Base-by-base conservation (phyloP, 2,113 vertebrate genomes). In the Labrus mixtus region DNA sequence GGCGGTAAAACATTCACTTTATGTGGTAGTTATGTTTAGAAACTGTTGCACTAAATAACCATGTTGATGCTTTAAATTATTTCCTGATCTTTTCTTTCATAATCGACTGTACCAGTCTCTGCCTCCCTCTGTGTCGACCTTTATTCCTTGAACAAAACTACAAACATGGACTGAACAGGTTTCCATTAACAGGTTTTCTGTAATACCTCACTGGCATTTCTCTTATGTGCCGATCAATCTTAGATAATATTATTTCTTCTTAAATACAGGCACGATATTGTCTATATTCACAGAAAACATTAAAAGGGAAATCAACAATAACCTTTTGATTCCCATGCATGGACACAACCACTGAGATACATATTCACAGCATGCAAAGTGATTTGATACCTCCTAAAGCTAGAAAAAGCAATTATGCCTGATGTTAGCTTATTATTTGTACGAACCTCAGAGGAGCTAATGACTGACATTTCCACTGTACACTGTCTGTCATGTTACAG, bases 401-500 rank as follows among this genome's bases (percentile, higher is more conserved):
- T 56, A 59, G 25, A 59, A 37, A 70, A 59, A 3, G 36, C 5
- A 23, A 48, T 58, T 20, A 37, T 60, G 59, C 55, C 68, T 59
- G 69, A 77, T 12, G 33, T 45, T 56, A 59, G 67, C 53, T 84
- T 71, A 78, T 33, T 78, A 11, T 76, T 83, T 54, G 41, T 71
- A 62, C 48, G 16, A 1, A 62, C 57, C 10, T 71, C 58, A 39
- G 22, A 81, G 74, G 25, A 81, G 68, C 69, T 81, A 71, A 84
- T 82, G 73, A 85, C 58, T 73, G 70, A 81, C 79, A 71, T 78
- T 74, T 58, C 72, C 37, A 67, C 74, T 63, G 54, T 70, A 67
- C 74, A 60, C 50, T 68, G 84, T 87, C 79, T 82, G 79, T 88
- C 87, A 84, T 85, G 66, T 88, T 81, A 72, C 62, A 87, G 76